A percentile compares a stretch with the other conserved stretches of the same genome.
phyloP scores from a whole-genome alignment of 2,797 vertebrate genomes.

The Hypotaenidia okinawae region DNA sequence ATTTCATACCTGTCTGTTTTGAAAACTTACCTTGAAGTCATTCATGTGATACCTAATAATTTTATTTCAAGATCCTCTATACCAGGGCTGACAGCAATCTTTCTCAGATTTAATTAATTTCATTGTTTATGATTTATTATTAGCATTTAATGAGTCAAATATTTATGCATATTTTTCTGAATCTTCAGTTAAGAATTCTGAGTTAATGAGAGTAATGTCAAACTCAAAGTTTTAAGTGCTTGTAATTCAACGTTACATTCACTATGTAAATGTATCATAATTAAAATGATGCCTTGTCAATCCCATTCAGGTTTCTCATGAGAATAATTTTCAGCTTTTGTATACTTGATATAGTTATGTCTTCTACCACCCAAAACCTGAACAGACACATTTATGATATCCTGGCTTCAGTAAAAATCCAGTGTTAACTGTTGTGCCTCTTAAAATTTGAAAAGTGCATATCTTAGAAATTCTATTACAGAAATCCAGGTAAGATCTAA shows the following conservation, averaged over 20 bases:
- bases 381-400: neutral
- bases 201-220: constrained; percentile 28
- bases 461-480: neutral
- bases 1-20: neutral
- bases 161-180: constrained; percentile 37
- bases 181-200: constrained; percentile 25
- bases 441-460: neutral
- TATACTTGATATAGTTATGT: neutral
- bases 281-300: constrained; percentile 50
- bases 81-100: neutral
- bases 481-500: neutral
- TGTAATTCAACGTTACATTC: neutral
- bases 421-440: neutral
- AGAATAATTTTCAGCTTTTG: constrained; percentile 27
- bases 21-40: neutral
- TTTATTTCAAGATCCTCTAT: constrained; percentile 3
- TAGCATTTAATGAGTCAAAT: constrained; percentile 49
- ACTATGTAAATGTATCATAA: constrained; percentile 28
- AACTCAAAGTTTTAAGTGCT: constrained; percentile 21
- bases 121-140: constrained; percentile 8
- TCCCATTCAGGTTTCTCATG: constrained; percentile 20
- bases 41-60: neutral
- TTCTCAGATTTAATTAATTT: constrained; percentile 1
- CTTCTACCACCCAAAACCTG: neutral
- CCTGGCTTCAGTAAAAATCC: neutral